Percentiles rank a stretch among this genome's conserved stretches.
phyloP scores from a whole-genome alignment of 2,113 vertebrate genomes.

The Steatornis caripensis region DNA sequence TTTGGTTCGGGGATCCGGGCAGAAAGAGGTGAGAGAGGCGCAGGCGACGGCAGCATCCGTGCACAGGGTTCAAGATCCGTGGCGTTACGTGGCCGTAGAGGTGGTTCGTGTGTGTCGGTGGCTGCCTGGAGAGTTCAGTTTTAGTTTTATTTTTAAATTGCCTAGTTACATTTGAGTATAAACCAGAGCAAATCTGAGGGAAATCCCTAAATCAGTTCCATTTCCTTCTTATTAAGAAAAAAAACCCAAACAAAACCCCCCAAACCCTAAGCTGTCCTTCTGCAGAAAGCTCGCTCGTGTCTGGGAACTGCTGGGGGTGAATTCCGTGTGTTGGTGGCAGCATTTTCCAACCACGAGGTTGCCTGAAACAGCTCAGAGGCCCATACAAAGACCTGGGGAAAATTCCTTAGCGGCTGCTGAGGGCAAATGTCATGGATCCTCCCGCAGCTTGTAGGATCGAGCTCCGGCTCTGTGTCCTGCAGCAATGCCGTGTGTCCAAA shows the following conservation, averaged over 20 bases:
- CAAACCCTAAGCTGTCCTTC: not conserved
- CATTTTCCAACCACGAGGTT: not conserved
- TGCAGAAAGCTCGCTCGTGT: fast-evolving
- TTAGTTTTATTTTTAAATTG: not conserved
- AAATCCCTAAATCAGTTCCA: not conserved
- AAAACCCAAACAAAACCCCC: not conserved
- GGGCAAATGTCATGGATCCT: not conserved
- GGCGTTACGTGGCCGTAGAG: fast-evolving
- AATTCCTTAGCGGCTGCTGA: not conserved
- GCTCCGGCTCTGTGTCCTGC: not conserved
- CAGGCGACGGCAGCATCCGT: fast-evolving
- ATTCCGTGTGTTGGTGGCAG: fast-evolving
- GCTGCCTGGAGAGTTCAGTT: not conserved
- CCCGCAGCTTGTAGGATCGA: not conserved
- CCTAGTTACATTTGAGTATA: not conserved
- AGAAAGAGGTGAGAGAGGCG: fast-evolving
- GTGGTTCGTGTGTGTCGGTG: fast-evolving
- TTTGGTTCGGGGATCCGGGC: too few relatives aligned
- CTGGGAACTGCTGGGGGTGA: fast-evolving
- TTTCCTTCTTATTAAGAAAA: not conserved
- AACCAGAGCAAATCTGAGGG: not conserved
- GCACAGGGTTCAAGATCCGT: fast-evolving
- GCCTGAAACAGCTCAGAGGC: too few relatives aligned
- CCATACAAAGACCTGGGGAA: not conserved
- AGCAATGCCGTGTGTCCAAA: fast-evolving